Percentiles rank a stretch among this genome's conserved stretches.
These are phyloP conservation scores for Adrianichthys oophorus DNA, from an alignment of 2,797 vertebrate genomes.

Conservation along the genomic window DNA sequence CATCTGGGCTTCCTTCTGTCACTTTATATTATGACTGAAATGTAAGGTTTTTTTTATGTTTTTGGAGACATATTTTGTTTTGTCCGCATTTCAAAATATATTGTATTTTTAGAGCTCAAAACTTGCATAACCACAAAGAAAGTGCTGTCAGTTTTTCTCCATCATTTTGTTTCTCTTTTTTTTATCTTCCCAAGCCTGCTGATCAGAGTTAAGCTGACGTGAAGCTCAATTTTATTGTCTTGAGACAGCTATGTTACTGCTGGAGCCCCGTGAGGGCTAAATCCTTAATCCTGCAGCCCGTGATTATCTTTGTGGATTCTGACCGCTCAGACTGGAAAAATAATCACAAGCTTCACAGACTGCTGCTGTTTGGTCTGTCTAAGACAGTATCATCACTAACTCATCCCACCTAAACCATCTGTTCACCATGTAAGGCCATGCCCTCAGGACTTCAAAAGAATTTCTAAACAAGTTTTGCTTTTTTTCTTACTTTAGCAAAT, in stretches of 20 bases:
- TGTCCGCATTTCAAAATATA: too few relatives aligned
- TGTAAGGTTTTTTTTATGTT: too few relatives aligned
- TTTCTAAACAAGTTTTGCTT: too few relatives aligned
- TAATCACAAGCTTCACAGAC: constrained; percentile 56
- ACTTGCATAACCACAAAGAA: not conserved
- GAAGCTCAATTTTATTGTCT: constrained; percentile 46
- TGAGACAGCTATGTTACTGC: constrained; percentile 37
- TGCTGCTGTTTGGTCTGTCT: constrained; percentile 44
- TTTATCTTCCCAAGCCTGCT: constrained; percentile 25
- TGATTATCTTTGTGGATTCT: constrained; percentile 68
- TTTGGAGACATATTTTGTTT: too few relatives aligned
- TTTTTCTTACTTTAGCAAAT: too few relatives aligned
- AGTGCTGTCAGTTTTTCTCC: not conserved
- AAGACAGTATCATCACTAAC: constrained; percentile 39
- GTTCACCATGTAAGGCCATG: constrained; percentile 38
- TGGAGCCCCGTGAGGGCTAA: constrained; percentile 54
- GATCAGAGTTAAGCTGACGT: constrained; percentile 46
- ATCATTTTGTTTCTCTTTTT: not conserved
- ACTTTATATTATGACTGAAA: too few relatives aligned
- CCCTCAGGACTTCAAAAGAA: constrained; percentile 5
- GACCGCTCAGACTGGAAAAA: constrained; percentile 64
- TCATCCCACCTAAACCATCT: constrained; percentile 52
- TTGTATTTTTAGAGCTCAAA: not conserved
- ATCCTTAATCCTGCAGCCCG: constrained; percentile 58
- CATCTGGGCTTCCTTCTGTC: too few relatives aligned